Evolutionary conservation across 2,888 invertebrate species (phyloP).

Genomic region (Aporophyla nigra): DNA sequence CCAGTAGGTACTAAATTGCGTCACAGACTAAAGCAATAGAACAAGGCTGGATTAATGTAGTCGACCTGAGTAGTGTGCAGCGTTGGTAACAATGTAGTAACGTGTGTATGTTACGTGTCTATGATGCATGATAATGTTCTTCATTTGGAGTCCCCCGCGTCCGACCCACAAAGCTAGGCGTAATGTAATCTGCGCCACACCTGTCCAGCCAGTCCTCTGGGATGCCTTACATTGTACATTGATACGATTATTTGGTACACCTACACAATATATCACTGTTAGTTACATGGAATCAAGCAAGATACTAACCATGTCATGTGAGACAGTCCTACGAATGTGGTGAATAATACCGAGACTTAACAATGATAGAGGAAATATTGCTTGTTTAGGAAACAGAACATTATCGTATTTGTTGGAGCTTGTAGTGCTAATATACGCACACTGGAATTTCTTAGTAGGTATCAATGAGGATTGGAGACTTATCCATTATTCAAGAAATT

Average conservation of each 20-base stretch:
- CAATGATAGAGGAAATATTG: neutral
- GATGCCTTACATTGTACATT: slow-evolving; percentile 17
- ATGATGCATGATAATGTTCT: slow-evolving; percentile 41
- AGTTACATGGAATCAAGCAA: neutral
- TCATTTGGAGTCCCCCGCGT: slow-evolving; percentile 22
- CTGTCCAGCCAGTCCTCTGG: slow-evolving; percentile 42
- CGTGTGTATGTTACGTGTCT: slow-evolving; percentile 24
- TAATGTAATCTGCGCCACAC: slow-evolving; percentile 55
- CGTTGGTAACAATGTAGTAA: slow-evolving; percentile 4
- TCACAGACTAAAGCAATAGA: too few relatives aligned
- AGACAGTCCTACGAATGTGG: neutral
- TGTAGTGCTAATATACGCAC: neutral
- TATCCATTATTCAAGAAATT: slow-evolving; percentile 55
- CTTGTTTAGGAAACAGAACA: neutral
- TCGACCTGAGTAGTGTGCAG: neutral
- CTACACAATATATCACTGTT: neutral
- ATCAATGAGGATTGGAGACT: neutral
- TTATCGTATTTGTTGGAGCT: neutral
- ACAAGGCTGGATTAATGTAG: neutral
- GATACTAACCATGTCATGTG: neutral
- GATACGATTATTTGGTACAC: neutral
- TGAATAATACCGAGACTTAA: neutral
- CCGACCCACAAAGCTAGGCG: slow-evolving; percentile 35
- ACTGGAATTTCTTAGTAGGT: slow-evolving; percentile 3
- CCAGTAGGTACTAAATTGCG: too few relatives aligned